These are phyloP conservation scores for Xenus cinereus DNA, from an alignment of 2,113 vertebrate genomes.

Conservation along the genomic window DNA sequence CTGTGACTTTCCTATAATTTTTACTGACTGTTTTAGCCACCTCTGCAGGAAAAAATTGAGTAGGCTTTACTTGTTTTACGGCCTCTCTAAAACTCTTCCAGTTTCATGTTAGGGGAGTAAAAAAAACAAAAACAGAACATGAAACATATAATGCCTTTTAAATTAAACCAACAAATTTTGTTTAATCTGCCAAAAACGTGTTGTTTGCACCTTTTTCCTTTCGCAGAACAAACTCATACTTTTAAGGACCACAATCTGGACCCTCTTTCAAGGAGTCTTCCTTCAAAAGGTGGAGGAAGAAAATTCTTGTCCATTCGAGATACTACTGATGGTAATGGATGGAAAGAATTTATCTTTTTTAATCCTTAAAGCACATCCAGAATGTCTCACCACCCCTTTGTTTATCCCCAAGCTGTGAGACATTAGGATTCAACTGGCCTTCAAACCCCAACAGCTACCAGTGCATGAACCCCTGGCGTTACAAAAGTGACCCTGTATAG, in stretches of 20 bases:
- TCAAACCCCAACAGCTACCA: not conserved
- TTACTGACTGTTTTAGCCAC: not conserved
- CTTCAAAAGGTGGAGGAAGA: not conserved
- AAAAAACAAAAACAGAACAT: not conserved
- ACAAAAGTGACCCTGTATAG: not conserved
- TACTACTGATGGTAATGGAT: not conserved
- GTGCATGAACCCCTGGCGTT: not conserved
- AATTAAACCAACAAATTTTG: not conserved
- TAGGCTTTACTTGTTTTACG: not conserved
- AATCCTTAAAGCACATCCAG: not conserved
- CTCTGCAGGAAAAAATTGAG: not conserved
- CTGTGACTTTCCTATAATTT: not conserved
- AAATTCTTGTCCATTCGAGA: not conserved
- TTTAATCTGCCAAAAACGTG: not conserved
- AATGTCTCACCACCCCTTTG: fast-evolving
- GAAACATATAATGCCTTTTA: not conserved
- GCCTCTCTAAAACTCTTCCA: not conserved
- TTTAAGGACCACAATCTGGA: not conserved
- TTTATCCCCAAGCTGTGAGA: not conserved
- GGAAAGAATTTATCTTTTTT: not conserved
- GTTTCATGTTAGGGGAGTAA: not conserved
- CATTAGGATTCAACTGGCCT: not conserved
- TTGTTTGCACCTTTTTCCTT: not conserved
- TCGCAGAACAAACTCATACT: not conserved
- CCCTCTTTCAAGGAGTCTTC: not conserved